Evolutionary conservation across 2,797 vertebrate genomes (phyloP).

Genomic region (Loriculus beryllinus): DNA sequence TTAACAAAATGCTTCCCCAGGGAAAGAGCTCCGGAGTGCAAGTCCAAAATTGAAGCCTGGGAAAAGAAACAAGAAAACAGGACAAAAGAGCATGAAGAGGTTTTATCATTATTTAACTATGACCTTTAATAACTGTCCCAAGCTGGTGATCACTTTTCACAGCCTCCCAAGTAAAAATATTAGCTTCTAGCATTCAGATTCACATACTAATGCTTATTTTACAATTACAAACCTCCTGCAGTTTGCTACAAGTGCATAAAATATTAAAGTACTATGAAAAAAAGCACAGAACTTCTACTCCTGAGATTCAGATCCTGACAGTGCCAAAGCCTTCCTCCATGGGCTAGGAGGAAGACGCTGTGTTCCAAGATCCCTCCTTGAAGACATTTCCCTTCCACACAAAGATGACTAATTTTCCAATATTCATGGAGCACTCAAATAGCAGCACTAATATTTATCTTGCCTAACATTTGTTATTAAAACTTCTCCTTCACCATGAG

Average conservation of each 20-base stretch:
- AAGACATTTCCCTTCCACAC: not conserved
- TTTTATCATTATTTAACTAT: not conserved
- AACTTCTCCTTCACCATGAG: not conserved
- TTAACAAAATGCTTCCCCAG: slow-evolving; percentile 96
- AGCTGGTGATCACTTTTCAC: not conserved
- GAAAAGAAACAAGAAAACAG: not conserved
- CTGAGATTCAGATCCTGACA: not conserved
- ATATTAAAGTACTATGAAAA: not conserved
- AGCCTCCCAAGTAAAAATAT: not conserved
- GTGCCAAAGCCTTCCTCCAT: not conserved
- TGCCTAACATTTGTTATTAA: slow-evolving; percentile 28
- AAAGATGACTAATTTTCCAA: not conserved
- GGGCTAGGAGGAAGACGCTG: not conserved
- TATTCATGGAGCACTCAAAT: not conserved
- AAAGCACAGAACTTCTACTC: not conserved
- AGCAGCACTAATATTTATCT: slow-evolving; percentile 39
- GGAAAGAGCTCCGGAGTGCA: slow-evolving; percentile 94
- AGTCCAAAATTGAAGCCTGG: slow-evolving; percentile 93
- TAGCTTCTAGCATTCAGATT: not conserved
- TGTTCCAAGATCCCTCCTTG: not conserved
- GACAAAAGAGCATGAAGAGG: not conserved
- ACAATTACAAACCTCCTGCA: not conserved
- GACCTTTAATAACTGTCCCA: not conserved
- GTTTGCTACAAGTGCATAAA: not conserved
- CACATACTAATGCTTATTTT: not conserved